Evolutionary conservation across 2,113 vertebrate species (phyloP).

Genomic region (Mugil cephalus): DNA sequence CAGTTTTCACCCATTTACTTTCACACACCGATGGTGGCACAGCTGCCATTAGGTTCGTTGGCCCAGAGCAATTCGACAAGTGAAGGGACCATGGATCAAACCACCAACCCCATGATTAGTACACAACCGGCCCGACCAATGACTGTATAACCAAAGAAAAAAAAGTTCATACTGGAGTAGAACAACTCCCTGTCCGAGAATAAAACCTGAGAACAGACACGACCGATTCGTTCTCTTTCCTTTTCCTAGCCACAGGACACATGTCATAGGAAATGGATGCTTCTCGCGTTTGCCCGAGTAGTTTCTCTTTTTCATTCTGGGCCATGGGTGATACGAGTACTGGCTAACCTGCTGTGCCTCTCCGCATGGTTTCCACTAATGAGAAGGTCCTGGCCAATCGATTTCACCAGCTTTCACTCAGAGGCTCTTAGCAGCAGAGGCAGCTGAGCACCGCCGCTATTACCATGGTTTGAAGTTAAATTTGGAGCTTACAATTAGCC

Average conservation of each 20-base stretch:
- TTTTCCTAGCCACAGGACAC: no score
- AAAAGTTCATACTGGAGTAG: background rate
- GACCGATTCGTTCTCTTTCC: background rate
- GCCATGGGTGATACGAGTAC: constrained; percentile 36
- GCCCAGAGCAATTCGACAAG: no score
- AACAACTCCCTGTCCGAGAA: no score
- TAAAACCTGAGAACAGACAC: no score
- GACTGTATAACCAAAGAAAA: no score
- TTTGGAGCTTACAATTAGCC: no score
- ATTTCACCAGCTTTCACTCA: constrained; percentile 35
- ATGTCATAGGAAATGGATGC: constrained; percentile 37
- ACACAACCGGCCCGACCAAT: no score
- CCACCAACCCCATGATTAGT: background rate
- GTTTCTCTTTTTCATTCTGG: constrained; percentile 38
- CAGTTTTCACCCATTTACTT: no score
- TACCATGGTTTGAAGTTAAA: no score
- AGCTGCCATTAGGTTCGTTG: no score
- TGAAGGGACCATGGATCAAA: no score
- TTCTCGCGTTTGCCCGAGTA: constrained; percentile 24
- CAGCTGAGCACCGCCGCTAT: background rate
- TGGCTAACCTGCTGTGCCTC: constrained; percentile 52
- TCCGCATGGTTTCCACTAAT: constrained; percentile 45
- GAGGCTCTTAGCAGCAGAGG: constrained; percentile 30
- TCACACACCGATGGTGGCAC: no score
- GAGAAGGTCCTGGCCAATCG: constrained; percentile 41